Evolutionary conservation across 2,888 invertebrate genomes (phyloP).

Genomic region (Tipula lateralis): DNA sequence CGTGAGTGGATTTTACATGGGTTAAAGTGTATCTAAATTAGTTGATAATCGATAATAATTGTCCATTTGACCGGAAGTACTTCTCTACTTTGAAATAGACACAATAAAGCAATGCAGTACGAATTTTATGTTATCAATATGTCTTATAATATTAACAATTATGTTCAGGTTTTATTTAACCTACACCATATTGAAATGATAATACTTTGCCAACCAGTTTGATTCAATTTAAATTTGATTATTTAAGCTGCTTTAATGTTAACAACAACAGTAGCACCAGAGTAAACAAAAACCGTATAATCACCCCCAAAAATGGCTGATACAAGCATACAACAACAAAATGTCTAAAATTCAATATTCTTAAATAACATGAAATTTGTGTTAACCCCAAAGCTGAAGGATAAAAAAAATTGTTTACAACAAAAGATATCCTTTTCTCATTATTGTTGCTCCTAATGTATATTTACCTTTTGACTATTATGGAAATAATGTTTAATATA

Average conservation of each 20-base stretch:
- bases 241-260: background rate
- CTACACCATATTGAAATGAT: background rate
- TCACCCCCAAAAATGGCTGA: background rate
- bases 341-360: background rate
- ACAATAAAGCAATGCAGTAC: too few relatives aligned
- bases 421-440: conserved; percentile 19
- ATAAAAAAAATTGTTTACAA: background rate
- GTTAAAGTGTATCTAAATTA: too few relatives aligned
- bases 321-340: background rate
- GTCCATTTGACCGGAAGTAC: too few relatives aligned
- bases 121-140: too few relatives aligned
- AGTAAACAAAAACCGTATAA: background rate
- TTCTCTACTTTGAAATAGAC: too few relatives aligned
- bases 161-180: too few relatives aligned
- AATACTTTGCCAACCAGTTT: background rate
- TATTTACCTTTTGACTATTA: background rate
- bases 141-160: too few relatives aligned
- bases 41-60: too few relatives aligned
- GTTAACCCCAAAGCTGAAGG: background rate
- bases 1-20: too few relatives aligned
- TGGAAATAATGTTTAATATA: background rate
- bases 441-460: background rate
- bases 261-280: background rate
- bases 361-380: background rate
- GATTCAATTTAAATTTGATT: background rate